phyloP scores from a whole-genome alignment of 2,888 invertebrate genomes.

The Subacronicta megacephala region DNA sequence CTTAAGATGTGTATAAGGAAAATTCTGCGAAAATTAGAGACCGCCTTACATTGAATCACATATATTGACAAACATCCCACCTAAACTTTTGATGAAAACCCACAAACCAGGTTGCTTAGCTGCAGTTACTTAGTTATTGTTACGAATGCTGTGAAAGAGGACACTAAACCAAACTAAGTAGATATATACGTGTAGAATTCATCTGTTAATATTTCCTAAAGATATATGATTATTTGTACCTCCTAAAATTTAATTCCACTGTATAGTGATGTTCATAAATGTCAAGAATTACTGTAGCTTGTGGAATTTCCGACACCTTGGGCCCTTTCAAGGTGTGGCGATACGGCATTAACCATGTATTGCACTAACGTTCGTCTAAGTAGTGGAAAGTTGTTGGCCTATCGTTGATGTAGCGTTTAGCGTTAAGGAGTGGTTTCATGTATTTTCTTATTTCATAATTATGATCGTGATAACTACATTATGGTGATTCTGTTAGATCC shows the following conservation, averaged over 20 bases:
- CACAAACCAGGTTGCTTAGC: no score
- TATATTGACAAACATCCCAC: no score
- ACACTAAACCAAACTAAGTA: no score
- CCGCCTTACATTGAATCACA: constrained; percentile 1
- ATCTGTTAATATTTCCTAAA: no score
- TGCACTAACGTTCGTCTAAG: constrained; percentile 24
- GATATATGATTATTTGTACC: no score
- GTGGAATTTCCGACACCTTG: constrained; percentile 33
- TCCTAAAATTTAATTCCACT: no score
- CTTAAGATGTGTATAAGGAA: constrained; percentile 31
- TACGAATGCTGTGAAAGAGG: no score
- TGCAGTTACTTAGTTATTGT: no score
- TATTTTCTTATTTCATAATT: constrained; percentile 12
- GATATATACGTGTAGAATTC: no score
- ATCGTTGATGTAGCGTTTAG: constrained; percentile 18
- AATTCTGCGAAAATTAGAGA: constrained; percentile 16
- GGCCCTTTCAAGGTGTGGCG: constrained; percentile 43
- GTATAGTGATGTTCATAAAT: constrained; percentile 28
- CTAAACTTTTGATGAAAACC: no score
- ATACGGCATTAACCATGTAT: constrained; percentile 35
- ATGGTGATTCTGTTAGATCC: neutral
- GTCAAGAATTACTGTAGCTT: constrained; percentile 22
- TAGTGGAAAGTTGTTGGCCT: constrained; percentile 37
- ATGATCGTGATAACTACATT: constrained; percentile 1
- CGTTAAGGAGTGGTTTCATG: no score